phyloP scores from a whole-genome alignment of 2,888 invertebrate genomes.

The Drosophila aldrichi region DNA sequence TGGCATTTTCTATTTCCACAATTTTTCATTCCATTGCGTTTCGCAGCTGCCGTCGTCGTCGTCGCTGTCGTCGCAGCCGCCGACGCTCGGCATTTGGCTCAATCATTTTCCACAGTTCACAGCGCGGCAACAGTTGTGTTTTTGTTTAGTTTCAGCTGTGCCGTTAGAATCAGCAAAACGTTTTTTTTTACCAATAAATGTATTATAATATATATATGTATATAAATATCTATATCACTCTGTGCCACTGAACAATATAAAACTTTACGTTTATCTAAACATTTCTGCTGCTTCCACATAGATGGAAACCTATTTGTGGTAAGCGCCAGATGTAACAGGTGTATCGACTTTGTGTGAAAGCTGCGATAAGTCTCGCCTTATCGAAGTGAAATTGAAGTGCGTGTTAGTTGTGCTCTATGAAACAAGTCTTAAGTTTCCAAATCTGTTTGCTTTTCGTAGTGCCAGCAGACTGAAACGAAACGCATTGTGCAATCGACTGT shows the following conservation, averaged over 20 bases:
- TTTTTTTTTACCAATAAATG: conserved; percentile 14
- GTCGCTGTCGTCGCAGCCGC: neutral
- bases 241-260: conserved; percentile 8
- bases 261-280: conserved; percentile 17
- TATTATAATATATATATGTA: neutral
- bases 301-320: conserved; percentile 56
- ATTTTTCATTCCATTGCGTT: conserved; percentile 66
- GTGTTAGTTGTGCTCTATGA: conserved; percentile 26
- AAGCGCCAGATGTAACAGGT: conserved; percentile 15
- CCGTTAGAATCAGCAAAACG: conserved; percentile 38
- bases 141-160: conserved; percentile 71
- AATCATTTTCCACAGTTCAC: conserved; percentile 62
- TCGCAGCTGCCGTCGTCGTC: conserved; percentile 1
- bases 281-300: conserved; percentile 21
- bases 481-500: conserved; percentile 34
- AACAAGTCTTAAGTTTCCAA: conserved; percentile 22
- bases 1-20: conserved; percentile 60
- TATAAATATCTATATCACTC: conserved; percentile 3
- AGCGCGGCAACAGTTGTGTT: conserved; percentile 65
- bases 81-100: conserved; percentile 44
- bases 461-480: conserved; percentile 23
- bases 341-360: conserved; percentile 25
- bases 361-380: conserved; percentile 42
- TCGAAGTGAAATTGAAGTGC: conserved; percentile 32
- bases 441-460: neutral